Conservation (phyloP, 2,888 invertebrate genomes). For the Sepiola atlantica region DNA sequence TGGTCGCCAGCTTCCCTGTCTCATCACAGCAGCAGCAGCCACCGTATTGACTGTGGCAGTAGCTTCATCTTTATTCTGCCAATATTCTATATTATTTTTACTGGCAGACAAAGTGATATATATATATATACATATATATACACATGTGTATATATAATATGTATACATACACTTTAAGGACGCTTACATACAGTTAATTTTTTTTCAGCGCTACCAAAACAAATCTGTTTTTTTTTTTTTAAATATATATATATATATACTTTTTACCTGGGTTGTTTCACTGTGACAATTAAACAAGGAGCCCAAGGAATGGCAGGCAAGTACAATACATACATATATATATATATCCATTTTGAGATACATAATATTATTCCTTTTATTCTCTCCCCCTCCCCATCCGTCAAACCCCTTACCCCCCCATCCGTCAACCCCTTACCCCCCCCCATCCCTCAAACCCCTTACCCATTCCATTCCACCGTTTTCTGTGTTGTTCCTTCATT, state of each 20-base stretch:
- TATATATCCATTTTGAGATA: not conserved
- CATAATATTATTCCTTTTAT: no score
- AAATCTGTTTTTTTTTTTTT: no score
- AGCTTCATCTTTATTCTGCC: conserved; percentile 1
- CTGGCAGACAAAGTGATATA: not conserved
- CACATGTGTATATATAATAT: no score
- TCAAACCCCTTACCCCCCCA: not conserved
- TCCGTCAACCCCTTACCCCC: no score
- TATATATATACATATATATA: no score
- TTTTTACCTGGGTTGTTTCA: conserved; percentile 16
- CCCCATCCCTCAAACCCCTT: not conserved
- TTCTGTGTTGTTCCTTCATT: not conserved
- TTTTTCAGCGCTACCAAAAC: not conserved
- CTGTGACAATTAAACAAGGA: not conserved
- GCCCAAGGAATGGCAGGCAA: conserved; percentile 32
- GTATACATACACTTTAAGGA: not conserved
- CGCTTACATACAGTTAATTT: not conserved
- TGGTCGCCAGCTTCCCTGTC: not conserved
- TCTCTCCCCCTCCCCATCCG: not conserved
- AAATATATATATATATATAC: not conserved
- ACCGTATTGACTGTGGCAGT: not conserved
- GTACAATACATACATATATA: not conserved
- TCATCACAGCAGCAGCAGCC: not conserved
- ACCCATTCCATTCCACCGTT: not conserved
- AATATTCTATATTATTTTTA: not conserved